Conservation (phyloP, 2,888 invertebrate genomes). For the Formica aserva region DNA sequence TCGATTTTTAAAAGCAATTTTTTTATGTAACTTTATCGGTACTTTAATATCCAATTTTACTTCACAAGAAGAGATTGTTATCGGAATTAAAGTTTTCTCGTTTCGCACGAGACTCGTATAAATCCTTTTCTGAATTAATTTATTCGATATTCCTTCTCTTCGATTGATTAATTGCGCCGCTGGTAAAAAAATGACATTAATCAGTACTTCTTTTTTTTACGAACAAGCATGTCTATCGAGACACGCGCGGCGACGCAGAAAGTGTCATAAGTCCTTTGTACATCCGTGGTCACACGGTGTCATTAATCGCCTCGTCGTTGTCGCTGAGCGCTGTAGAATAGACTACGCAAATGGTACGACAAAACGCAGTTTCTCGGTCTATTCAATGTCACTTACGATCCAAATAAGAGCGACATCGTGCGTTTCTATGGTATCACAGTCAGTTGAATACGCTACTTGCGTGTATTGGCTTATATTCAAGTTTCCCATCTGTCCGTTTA, state of each 20-base stretch:
- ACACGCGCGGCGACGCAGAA: conserved; percentile 30
- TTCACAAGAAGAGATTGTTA: background rate
- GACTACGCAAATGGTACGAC: conserved; percentile 66
- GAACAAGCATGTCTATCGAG: conserved; percentile 24
- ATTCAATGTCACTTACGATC: conserved; percentile 71
- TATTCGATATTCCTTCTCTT: conserved; percentile 60
- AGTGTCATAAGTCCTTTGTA: conserved; percentile 40
- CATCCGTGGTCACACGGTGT: conserved; percentile 28
- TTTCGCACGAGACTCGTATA: background rate
- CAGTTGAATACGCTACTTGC: conserved; percentile 40
- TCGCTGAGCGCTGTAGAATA: conserved; percentile 58
- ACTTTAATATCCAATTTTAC: conserved; percentile 5
- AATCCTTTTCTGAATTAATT: conserved; percentile 12
- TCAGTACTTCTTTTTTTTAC: conserved; percentile 66
- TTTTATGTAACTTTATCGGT: background rate
- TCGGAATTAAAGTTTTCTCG: conserved; percentile 3
- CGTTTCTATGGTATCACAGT: conserved; percentile 54
- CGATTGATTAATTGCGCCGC: conserved; percentile 59
- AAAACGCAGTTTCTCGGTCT: conserved; percentile 69
- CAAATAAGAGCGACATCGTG: conserved; percentile 45
- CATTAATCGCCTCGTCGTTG: conserved; percentile 59
- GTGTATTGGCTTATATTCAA: conserved; percentile 47
- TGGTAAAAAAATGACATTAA: conserved; percentile 68
- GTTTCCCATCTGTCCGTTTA: conserved; percentile 62
- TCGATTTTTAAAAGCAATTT: background rate